A percentile compares a stretch with the other conserved stretches of the same genome.
These are phyloP conservation scores for Elephantulus edwardii DNA, from an alignment of 2,113 vertebrate species.

Conservation along the genomic window DNA sequence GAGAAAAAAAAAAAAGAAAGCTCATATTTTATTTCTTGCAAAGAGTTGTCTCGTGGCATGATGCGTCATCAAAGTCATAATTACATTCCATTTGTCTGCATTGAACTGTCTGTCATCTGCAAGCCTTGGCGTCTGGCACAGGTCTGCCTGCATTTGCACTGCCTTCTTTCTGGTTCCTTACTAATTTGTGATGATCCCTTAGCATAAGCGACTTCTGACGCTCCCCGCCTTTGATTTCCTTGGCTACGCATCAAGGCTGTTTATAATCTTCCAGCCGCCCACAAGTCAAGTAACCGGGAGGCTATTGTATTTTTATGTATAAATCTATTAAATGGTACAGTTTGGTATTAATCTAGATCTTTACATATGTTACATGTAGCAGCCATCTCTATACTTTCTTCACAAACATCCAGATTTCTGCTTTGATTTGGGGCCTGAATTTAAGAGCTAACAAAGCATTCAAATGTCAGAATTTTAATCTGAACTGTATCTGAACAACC, in stretches of 20 bases:
- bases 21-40: constrained; percentile 76
- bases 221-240: constrained; percentile 59
- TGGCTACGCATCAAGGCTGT: constrained; percentile 20
- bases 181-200: constrained; percentile 42
- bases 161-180: constrained; percentile 65
- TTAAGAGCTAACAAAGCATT: not conserved
- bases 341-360: constrained; percentile 58
- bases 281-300: constrained; percentile 45
- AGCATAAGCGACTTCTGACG: constrained; percentile 39
- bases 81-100: constrained; percentile 78
- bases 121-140: constrained; percentile 55
- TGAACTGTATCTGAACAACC: not conserved
- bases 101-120: constrained; percentile 78
- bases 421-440: not conserved
- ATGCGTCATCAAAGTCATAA: constrained; percentile 80
- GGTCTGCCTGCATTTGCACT: constrained; percentile 56
- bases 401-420: not conserved
- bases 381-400: not conserved
- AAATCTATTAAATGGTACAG: constrained; percentile 43
- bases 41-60: constrained; percentile 73
- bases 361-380: not conserved
- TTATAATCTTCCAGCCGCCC: constrained; percentile 51
- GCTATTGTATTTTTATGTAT: constrained; percentile 38
- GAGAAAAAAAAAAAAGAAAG: constrained; percentile 19
- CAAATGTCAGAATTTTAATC: constrained; percentile 27